Evolutionary conservation across 2,113 vertebrate genomes (phyloP), one percentile per base, ranked within the genome.

Genomic region (Dicentrarchus labrax): DNA sequence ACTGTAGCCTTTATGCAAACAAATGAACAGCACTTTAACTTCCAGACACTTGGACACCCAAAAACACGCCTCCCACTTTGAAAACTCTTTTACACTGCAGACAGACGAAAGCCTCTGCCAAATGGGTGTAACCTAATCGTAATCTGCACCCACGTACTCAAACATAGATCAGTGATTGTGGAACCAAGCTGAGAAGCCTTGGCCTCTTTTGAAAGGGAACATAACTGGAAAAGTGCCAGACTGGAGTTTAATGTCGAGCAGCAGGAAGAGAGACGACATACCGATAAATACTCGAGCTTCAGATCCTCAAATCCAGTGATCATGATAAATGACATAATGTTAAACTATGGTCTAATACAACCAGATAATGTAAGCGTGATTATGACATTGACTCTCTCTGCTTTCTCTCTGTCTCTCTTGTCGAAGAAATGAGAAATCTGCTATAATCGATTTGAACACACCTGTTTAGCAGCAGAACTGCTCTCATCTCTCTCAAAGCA

Each of bases 401-500:
- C 66, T 83, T 74, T 53, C 17, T 61, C 30, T 16, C 16, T 30
- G 19, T 62, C 61, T 71, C 1, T 45, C 43, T 47, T 10, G 4
- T 84, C 57, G 43, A 15, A 77, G 62, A 86, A 84, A 89, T 83
- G 79, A 91, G 76, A 91, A 90, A 72, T 72, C 73, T 57, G 2
- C 62, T 39, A 11, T 80, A 69, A 93, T 93, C 89, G 77, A 92
- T 92, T 65, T 43, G 45, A 91, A 72, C 91, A 81, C 79, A 88
- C 90, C 86, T 89, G 83, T 89, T 91, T 82, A 82, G 87, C 73
- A 57, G 75, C 83, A 89, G 74, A 89, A 67, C 24, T 47, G 19
- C 86, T 86, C 86, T 91, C 88, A 78, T 80, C 88, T 90, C 86
- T 84, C 90, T 87, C 85, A 53, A 84, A 88, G 88, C 92, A 94